Evolutionary conservation across 2,113 vertebrate genomes (phyloP).

Genomic region (Paracanthobrama guichenoti): DNA sequence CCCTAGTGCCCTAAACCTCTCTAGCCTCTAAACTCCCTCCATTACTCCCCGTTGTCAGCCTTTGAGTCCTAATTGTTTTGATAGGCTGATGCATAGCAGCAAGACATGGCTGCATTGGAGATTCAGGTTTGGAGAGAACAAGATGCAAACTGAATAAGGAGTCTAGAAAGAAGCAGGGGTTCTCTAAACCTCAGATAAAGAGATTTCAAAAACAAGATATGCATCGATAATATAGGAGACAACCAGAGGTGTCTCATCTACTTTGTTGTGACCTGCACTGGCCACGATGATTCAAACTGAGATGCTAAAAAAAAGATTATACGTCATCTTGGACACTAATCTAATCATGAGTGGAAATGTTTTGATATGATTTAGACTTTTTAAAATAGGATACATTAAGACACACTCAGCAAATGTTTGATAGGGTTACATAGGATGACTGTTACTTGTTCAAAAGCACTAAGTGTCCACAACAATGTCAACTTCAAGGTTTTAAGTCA

Average conservation of each 20-base stretch:
- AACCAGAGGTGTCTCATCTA: slow-evolving; percentile 11
- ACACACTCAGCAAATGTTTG: too few species aligned
- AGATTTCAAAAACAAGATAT: slow-evolving; percentile 56
- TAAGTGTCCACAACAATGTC: too few species aligned
- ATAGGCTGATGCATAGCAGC: slow-evolving; percentile 46
- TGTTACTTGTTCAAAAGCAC: too few species aligned
- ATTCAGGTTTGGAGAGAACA: slow-evolving; percentile 54
- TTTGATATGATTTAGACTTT: neutral
- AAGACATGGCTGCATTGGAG: slow-evolving; percentile 41
- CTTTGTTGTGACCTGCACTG: neutral
- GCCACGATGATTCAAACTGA: neutral
- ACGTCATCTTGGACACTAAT: slow-evolving; percentile 21
- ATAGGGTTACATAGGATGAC: too few species aligned
- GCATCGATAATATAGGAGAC: slow-evolving; percentile 4
- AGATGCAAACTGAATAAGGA: slow-evolving; percentile 21
- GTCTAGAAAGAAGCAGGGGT: slow-evolving; percentile 38
- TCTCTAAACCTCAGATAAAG: slow-evolving; percentile 30
- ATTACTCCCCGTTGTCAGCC: neutral
- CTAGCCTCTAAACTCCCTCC: slow-evolving; percentile 19
- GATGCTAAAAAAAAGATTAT: neutral
- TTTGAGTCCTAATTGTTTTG: slow-evolving; percentile 56
- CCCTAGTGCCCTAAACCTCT: slow-evolving; percentile 25
- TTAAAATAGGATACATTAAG: neutral
- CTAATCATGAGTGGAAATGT: slow-evolving; percentile 13
- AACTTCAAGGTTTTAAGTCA: too few species aligned